Evolutionary conservation across 2,888 invertebrate genomes (phyloP), one percentile per base, ranked within the genome.

Genomic region (Dascillus cervinus): DNA sequence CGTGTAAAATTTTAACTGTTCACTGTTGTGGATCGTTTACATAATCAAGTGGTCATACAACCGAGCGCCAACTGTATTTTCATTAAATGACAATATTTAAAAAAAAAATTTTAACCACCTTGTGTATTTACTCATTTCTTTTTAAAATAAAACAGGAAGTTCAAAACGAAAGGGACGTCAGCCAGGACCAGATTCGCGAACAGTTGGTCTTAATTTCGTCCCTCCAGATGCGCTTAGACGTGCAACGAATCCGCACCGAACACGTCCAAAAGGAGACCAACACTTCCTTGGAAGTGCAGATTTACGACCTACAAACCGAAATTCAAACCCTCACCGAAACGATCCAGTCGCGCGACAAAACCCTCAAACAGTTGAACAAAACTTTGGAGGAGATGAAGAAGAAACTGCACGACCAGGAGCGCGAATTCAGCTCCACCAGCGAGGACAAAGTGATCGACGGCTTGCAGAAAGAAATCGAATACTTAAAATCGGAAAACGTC

Each of bases 141-240:
- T n/a, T n/a, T n/a, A n/a, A n/a, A n/a, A n/a, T 47, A 79, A 81
- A n/a, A n/a, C 59, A 88, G 84, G 90, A 90, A 64, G 70, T 86
- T 35, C 78, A 80, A 48, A 79, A 81, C 17, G 90, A 91, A 56
- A 81, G 86, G 37, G 86, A 87, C 46, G 78, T 82, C 32, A 70
- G 91, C 29, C 88, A 89, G 58, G 77, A 82, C 50, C 83, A 85
- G 49, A 79, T 87, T 58, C 83, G 85, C 28, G 85, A 88, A 60
- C 88, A 90, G 61, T 72, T 89, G 52, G 76, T 82, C 40, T 77
- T 82, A 54, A 82, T 90, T 40, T 87, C 89, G 11, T 78, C 82
- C 10, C 70, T 92, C 49, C 81, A 87, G 50, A 80, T 84, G 42
- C 77, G 88, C 6, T 70, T 91, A 37, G 87, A 89, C 55, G 83